Evolutionary conservation across 1,140 invertebrate species (phyloP), one percentile per base, ranked within the genome.

Genomic region (Trichonephila clavipes): DNA sequence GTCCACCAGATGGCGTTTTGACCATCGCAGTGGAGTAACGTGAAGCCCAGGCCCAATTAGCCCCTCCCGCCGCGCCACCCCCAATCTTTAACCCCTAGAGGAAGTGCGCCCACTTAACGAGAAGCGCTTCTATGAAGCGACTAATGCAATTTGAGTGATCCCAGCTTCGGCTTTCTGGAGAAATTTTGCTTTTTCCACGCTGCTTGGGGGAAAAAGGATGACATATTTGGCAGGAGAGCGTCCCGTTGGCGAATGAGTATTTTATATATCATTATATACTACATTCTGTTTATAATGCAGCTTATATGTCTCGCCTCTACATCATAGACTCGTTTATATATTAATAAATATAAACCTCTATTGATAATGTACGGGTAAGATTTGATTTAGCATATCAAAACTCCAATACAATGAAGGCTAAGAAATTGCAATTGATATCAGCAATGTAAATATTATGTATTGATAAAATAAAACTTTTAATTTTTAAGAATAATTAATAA

Each of bases 81-180:
- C 90, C 90, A 92, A 92, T 92, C 90, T 92, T 92, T 92, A 92
- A 92, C 90, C 92, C 86, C 92, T 58, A 62, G 82, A 86, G 86
- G 92, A 88, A 93, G 86, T 88, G 85, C 85, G 69, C 85, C 92
- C 92, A 93, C 92, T 93, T 93, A 93, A 93, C 92, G 92, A 88
- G 85, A 93, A 86, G 85, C 92, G 92, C 92, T 93, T 88, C 92
- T 88, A 88, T 88, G 92, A 93, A 93, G 92, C 92, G 92, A 64
- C 92, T 93, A 93, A 93, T 93, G 92, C 86, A 93, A 93, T 93
- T 93, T 88, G 92, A 93, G 92, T 93, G 92, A 93, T 88, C 85
- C 92, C 92, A 88, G 85, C 92, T 88, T 88, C 92, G 58, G 85
- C 86, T 86, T 92, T 92, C 90, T 92, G 16, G 82, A 92, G 62